phyloP scores from a whole-genome alignment of 2,797 vertebrate species.

The Pangasius sanitwongsei region DNA sequence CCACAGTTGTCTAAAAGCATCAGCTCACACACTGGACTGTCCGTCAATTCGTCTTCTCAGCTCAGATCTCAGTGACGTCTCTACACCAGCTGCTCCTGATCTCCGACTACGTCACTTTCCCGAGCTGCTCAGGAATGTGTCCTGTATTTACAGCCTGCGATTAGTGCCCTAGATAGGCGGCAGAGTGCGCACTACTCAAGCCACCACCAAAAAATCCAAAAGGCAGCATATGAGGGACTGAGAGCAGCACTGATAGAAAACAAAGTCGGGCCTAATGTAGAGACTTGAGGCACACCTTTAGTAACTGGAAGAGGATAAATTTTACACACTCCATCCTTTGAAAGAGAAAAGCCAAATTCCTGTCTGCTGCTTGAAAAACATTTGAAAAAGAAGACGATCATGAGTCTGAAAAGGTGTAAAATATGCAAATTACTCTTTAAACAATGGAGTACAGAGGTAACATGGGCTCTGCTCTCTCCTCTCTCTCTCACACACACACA shows the following conservation, averaged over 20 bases:
- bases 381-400: not conserved
- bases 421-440: not conserved
- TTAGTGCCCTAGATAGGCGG: not conserved
- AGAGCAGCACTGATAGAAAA: not conserved
- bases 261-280: not conserved
- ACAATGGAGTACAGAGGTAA: not conserved
- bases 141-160: not conserved
- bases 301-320: not conserved
- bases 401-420: not conserved
- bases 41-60: not conserved
- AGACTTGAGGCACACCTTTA: not conserved
- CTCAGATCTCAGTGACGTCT: slow-evolving; percentile 10
- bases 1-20: slow-evolving; percentile 14
- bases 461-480: not conserved
- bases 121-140: not conserved
- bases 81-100: slow-evolving; percentile 3
- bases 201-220: not conserved
- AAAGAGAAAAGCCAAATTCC: not conserved
- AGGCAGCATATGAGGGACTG: not conserved
- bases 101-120: not conserved
- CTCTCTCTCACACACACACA: no score
- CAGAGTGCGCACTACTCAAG: not conserved
- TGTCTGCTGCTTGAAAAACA: not conserved
- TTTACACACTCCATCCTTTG: not conserved
- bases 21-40: not conserved